These are phyloP conservation scores for Eutolmus rufibarbis DNA, from an alignment of 2,888 invertebrate genomes.

Conservation along the genomic window DNA sequence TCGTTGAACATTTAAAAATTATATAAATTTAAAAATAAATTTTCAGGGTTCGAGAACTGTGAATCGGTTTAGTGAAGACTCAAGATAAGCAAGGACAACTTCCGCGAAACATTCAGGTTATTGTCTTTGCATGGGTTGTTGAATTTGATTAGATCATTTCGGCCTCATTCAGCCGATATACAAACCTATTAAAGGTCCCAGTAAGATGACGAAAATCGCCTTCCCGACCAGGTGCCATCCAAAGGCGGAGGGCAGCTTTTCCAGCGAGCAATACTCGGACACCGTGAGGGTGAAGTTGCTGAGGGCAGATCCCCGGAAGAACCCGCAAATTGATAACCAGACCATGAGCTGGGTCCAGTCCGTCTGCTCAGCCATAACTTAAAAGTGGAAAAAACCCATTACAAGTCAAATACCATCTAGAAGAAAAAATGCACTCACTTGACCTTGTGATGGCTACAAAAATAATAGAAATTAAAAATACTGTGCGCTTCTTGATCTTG, in stretches of 20 bases:
- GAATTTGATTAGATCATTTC: background rate
- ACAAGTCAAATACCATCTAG: background rate
- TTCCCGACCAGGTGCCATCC: conserved; percentile 81
- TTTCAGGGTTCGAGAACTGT: too few relatives aligned
- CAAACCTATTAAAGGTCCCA: conserved; percentile 76
- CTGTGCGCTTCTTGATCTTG: conserved; percentile 72
- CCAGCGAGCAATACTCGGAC: conserved; percentile 76
- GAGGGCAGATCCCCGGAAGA: conserved; percentile 79
- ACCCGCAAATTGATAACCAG: conserved; percentile 78
- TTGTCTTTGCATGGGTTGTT: background rate
- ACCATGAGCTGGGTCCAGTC: conserved; percentile 74
- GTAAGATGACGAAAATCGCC: conserved; percentile 72
- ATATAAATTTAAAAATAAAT: too few relatives aligned
- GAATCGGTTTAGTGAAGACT: background rate
- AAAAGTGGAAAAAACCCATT: conserved; percentile 50
- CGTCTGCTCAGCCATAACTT: conserved; percentile 77
- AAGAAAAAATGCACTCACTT: conserved; percentile 65
- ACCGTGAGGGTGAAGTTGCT: conserved; percentile 82
- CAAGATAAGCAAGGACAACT: background rate
- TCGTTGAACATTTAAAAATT: too few relatives aligned
- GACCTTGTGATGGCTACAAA: conserved; percentile 76
- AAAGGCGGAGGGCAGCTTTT: conserved; percentile 78
- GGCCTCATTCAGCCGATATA: background rate
- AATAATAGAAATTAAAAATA: conserved; percentile 76
- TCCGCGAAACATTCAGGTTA: background rate